These are phyloP conservation scores for Apotomis capreana DNA, from an alignment of 2,888 invertebrate genomes.

Conservation along the genomic window DNA sequence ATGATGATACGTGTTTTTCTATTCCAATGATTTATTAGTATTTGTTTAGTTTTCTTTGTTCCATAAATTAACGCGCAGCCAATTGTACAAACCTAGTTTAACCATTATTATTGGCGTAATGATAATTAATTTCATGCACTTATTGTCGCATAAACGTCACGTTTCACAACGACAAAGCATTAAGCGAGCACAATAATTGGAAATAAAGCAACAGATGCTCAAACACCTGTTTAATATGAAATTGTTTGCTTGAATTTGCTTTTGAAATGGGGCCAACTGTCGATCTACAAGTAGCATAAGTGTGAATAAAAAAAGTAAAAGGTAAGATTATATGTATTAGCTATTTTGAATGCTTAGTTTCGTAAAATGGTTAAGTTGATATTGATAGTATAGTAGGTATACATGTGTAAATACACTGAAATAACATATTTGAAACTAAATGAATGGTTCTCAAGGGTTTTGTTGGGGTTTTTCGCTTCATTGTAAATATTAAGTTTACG, in stretches of 20 bases:
- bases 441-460: too few species aligned
- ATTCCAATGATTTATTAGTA: conserved; percentile 4
- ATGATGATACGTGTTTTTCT: conserved; percentile 1
- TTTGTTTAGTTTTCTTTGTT: background rate
- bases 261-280: conserved; percentile 28
- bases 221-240: conserved; percentile 26
- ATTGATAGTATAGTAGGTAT: too few species aligned
- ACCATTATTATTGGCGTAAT: conserved; percentile 26
- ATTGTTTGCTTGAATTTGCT: conserved; percentile 18
- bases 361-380: too few species aligned
- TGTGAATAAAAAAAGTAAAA: background rate
- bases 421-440: too few species aligned
- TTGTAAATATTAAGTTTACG: too few species aligned
- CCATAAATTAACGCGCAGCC: conserved; percentile 21
- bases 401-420: too few species aligned
- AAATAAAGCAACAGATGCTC: conserved; percentile 8
- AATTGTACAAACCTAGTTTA: conserved; percentile 31
- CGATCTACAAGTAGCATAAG: conserved; percentile 13
- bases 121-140: conserved; percentile 37
- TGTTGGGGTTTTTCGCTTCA: too few species aligned
- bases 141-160: conserved; percentile 27
- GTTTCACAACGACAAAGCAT: conserved; percentile 24
- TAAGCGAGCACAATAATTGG: background rate
- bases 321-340: background rate
- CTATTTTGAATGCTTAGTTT: background rate